phyloP scores from a whole-genome alignment of 2,113 vertebrate species.

The Acrocephalus kingi region DNA sequence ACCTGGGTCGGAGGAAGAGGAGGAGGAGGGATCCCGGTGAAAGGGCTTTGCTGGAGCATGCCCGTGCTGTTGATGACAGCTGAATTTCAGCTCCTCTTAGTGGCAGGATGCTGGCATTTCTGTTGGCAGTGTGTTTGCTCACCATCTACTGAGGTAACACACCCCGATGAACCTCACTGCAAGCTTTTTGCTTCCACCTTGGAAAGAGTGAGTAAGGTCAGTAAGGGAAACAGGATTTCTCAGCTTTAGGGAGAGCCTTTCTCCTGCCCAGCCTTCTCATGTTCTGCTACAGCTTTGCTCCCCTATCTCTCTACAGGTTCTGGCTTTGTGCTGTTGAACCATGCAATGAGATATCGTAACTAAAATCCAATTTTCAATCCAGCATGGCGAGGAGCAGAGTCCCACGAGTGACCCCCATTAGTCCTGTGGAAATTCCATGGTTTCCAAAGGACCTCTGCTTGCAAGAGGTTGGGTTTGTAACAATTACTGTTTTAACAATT shows the following conservation, averaged over 20 bases:
- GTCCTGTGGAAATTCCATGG: background rate
- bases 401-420: background rate
- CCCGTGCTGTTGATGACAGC: background rate
- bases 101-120: background rate
- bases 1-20: background rate
- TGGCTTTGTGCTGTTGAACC: background rate
- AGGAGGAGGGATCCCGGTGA: background rate
- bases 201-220: background rate
- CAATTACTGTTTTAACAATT: background rate
- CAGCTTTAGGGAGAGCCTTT: background rate
- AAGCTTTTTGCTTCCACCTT: background rate
- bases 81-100: constrained; percentile 46
- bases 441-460: background rate
- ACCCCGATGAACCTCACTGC: background rate
- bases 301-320: background rate
- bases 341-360: background rate
- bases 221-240: background rate
- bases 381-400: fast-evolving
- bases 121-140: background rate
- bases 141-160: background rate
- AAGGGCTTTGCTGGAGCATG: background rate
- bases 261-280: background rate
- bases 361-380: background rate
- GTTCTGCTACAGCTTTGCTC: background rate
- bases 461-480: background rate